phyloP scores from a whole-genome alignment of 2,113 vertebrate genomes.

The Lophura nycthemera region DNA sequence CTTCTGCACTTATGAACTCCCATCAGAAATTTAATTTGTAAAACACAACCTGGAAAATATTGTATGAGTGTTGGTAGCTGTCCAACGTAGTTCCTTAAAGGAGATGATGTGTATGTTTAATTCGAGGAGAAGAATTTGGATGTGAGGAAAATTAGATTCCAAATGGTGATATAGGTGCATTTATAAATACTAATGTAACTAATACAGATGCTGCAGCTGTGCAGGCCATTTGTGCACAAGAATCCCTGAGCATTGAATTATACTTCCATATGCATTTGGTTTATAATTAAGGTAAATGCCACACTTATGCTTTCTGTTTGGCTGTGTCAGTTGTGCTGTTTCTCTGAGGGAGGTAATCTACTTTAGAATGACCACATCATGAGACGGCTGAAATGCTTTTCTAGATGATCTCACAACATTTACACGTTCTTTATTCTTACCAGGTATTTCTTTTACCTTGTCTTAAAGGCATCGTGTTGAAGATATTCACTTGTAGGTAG shows the following conservation, averaged over 20 bases:
- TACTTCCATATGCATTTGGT: background rate
- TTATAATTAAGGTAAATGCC: background rate
- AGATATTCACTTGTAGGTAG: too few relatives aligned
- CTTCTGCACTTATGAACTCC: background rate
- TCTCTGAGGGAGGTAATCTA: background rate
- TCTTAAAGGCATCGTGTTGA: background rate
- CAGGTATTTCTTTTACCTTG: background rate
- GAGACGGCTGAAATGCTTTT: background rate
- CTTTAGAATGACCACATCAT: background rate
- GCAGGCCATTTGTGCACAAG: background rate
- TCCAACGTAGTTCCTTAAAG: background rate
- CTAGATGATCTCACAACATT: background rate
- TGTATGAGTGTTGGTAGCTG: background rate
- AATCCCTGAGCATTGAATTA: background rate
- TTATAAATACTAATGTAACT: background rate
- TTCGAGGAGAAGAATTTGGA: background rate
- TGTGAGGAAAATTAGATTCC: background rate
- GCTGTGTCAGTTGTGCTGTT: background rate
- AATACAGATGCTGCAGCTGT: background rate
- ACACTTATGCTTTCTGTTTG: background rate
- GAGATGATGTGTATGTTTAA: background rate
- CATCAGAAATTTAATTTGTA: background rate
- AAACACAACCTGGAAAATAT: background rate
- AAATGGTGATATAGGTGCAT: background rate
- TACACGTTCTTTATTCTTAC: background rate